Evolutionary conservation across 2,797 vertebrate genomes (phyloP), one percentile per base, ranked within the genome.

Genomic region (Peromyscus melanophrys): DNA sequence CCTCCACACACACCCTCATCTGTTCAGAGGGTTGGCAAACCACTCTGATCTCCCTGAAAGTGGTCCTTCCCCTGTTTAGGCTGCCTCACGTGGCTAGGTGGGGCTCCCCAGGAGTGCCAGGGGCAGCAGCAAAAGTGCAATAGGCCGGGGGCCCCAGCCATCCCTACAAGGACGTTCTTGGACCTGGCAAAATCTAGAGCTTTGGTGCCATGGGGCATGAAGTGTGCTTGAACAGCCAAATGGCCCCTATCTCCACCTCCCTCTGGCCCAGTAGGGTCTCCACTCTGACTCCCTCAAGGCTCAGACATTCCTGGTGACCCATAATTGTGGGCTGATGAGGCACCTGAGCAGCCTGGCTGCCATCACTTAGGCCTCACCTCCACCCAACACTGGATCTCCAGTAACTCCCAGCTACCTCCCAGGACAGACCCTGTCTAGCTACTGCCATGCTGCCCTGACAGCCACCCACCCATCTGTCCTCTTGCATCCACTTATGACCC

Each of bases 331-430:
- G 80, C 87, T 89, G 75, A 78, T 27, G 37, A 94, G 92, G 78
- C 57, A 65, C 40, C 81, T 69, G 80, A 82, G 52, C 59, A 52
- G 81, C 46, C 80, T 83, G 4, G 71, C 40, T 52, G 34, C 55
- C 71, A 46, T 49, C 73, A 31, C 37, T 34, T 31, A 46, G 82
- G 92, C 85, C 89, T 92, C 27, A 31, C 85, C 84, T 95, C 89
- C 31, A 69, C 87, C 92, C 40, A 5, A 91, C 97, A 97, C 97
- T 97, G 97, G 97, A 97, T 89, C 78, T 89, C 95, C 80, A 82
- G 93, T 83, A 52, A 52, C 59, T 92, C 89, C 85, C 92, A 96
- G 95, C 97, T 97, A 98, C 97, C 97, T 98, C 97, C 97, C 97
- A 84, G 97, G 92, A 96, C 95, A 92, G 97, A 92, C 78, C 96